A percentile compares a stretch with the other conserved stretches of the same genome.
Evolutionary conservation across 2,797 vertebrate genomes (phyloP).

Genomic region (Periophthalmus magnuspinnatus): DNA sequence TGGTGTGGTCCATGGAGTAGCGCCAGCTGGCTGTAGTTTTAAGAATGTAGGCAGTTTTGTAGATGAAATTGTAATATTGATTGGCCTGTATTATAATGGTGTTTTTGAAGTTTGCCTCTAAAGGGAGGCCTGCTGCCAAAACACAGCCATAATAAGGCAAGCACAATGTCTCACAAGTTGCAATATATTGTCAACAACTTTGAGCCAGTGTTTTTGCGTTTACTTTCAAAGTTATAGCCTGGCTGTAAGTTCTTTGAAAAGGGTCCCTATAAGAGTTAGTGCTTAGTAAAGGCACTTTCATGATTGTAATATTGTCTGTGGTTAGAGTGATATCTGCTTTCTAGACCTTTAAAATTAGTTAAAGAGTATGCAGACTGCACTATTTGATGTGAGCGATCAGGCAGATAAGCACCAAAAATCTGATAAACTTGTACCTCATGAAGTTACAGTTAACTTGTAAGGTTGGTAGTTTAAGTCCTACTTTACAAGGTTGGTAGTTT

Average conservation of each 20-base stretch:
- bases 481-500: no score
- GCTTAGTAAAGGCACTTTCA: not conserved
- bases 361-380: no score
- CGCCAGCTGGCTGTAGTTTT: slow-evolving; percentile 9
- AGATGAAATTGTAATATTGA: slow-evolving; percentile 10
- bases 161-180: not conserved
- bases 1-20: not conserved
- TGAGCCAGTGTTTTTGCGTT: not conserved
- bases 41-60: slow-evolving; percentile 8
- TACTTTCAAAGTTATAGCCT: not conserved
- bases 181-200: slow-evolving; percentile 7
- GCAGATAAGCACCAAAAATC: no score
- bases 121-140: slow-evolving; percentile 11
- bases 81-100: not conserved
- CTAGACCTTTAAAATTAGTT: no score
- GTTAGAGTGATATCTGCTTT: no score
- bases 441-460: no score
- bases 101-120: slow-evolving; percentile 7
- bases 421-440: no score
- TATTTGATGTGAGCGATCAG: no score
- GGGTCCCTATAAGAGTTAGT: not conserved
- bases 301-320: no score
- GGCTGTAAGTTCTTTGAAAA: not conserved
- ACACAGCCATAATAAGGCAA: slow-evolving; percentile 1
- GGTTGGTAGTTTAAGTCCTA: no score